Evolutionary conservation across 2,888 invertebrate genomes (phyloP).

Genomic region (Agriopis aurantiaria): DNA sequence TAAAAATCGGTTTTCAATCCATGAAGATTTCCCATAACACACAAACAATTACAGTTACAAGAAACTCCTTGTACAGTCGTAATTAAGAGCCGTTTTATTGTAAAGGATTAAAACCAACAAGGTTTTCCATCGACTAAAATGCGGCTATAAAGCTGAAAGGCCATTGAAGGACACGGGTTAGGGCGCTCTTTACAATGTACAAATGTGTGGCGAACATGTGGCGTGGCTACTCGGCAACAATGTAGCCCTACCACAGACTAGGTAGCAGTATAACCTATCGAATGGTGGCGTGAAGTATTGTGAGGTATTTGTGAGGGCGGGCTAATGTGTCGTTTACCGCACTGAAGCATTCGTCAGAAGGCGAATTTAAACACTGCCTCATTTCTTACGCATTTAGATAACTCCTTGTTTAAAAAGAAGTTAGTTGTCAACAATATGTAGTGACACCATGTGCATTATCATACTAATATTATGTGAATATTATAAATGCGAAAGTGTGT

Average conservation of each 20-base stretch:
- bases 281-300: conserved; percentile 1
- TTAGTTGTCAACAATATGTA: no score
- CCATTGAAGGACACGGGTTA: not conserved
- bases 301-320: not conserved
- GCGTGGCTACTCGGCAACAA: conserved; percentile 4
- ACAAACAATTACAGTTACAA: no score
- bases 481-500: no score
- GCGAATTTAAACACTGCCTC: not conserved
- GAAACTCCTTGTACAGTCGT: no score
- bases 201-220: conserved; percentile 6
- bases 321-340: conserved; percentile 11
- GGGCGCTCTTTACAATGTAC: not conserved
- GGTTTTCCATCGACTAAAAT: not conserved
- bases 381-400: no score
- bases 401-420: no score
- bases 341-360: not conserved
- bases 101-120: no score
- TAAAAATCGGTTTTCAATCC: no score
- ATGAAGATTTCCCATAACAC: no score
- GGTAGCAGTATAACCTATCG: not conserved
- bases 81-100: no score
- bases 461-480: no score
- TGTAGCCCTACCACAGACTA: not conserved
- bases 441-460: no score
- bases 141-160: not conserved